Percentiles rank a stretch among this genome's conserved stretches.
phyloP scores from a whole-genome alignment of 2,888 invertebrate genomes.

The Leucophenga montana region DNA sequence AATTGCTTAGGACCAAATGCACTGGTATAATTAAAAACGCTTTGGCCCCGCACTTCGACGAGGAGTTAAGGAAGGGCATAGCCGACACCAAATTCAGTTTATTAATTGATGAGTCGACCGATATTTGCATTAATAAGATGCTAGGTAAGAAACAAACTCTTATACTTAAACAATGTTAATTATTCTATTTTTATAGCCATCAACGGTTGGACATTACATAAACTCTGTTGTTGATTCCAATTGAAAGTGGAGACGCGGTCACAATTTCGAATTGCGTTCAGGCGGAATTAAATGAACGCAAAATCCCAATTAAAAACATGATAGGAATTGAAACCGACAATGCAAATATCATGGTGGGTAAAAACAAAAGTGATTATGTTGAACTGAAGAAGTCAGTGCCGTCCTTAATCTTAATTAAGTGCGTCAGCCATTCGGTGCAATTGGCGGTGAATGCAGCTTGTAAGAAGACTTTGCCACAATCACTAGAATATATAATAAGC shows the following conservation, averaged over 20 bases:
- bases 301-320: conserved; percentile 34
- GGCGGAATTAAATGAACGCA: conserved; percentile 23
- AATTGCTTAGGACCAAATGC: conserved; percentile 36
- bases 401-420: conserved; percentile 33
- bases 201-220: conserved; percentile 30
- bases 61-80: conserved; percentile 32
- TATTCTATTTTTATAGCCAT: conserved; percentile 3
- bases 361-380: conserved; percentile 32
- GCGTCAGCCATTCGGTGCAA: conserved; percentile 40
- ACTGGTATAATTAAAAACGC: conserved; percentile 36
- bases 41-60: conserved; percentile 32
- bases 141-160: conserved; percentile 25
- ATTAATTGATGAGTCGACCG: conserved; percentile 36
- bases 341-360: conserved; percentile 36
- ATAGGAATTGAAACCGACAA: conserved; percentile 39
- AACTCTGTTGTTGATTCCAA: conserved; percentile 33
- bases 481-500: too few relatives aligned
- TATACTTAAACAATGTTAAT: conserved; percentile 10
- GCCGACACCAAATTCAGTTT: conserved; percentile 35
- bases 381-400: conserved; percentile 30
- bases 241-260: conserved; percentile 34
- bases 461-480: not conserved
- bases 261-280: conserved; percentile 28
- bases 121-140: conserved; percentile 30
- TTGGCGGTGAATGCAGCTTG: conserved; percentile 30